A percentile compares a stretch with the other conserved stretches of the same genome.
phyloP scores from a whole-genome alignment of 2,888 invertebrate genomes.

The Cristatella mucedo region DNA sequence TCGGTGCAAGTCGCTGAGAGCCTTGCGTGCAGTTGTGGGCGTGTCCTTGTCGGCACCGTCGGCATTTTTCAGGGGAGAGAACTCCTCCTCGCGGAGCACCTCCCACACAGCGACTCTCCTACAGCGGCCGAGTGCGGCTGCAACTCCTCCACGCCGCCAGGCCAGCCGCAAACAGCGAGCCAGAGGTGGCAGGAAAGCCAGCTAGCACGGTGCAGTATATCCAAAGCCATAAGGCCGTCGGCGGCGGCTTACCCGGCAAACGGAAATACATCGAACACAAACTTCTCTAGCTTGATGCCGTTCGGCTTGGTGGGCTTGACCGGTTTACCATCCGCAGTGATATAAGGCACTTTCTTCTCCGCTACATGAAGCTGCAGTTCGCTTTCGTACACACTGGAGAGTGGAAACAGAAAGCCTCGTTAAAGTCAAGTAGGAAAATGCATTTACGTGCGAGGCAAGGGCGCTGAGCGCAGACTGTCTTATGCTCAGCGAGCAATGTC shows the following conservation, averaged over 20 bases:
- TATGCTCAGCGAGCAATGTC: no score
- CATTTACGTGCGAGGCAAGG: no score
- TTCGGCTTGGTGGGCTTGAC: conserved; percentile 64
- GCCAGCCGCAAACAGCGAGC: neutral
- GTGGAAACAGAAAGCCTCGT: no score
- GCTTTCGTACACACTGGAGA: conserved; percentile 48
- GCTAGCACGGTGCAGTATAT: conserved; percentile 4
- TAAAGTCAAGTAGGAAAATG: no score
- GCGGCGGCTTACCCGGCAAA: conserved; percentile 53
- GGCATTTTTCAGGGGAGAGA: conserved; percentile 88
- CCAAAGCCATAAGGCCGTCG: no score
- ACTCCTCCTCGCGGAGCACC: conserved; percentile 80
- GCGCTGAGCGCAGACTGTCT: no score
- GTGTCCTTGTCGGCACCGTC: conserved; percentile 75
- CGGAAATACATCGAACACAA: conserved; percentile 94
- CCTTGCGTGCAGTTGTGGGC: conserved; percentile 65
- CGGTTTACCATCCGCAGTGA: conserved; percentile 52
- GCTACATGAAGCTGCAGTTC: conserved; percentile 79
- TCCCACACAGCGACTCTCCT: conserved; percentile 68
- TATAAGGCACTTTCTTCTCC: conserved; percentile 83
- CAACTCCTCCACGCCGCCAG: conserved; percentile 1
- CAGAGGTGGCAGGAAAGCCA: neutral
- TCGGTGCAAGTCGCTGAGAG: conserved; percentile 43
- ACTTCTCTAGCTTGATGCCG: conserved; percentile 97
- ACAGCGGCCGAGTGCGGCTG: conserved; percentile 8